Evolutionary conservation across 2,797 vertebrate genomes (phyloP), one percentile per base, ranked within the genome.

Genomic region (Eidolon dupreanum): DNA sequence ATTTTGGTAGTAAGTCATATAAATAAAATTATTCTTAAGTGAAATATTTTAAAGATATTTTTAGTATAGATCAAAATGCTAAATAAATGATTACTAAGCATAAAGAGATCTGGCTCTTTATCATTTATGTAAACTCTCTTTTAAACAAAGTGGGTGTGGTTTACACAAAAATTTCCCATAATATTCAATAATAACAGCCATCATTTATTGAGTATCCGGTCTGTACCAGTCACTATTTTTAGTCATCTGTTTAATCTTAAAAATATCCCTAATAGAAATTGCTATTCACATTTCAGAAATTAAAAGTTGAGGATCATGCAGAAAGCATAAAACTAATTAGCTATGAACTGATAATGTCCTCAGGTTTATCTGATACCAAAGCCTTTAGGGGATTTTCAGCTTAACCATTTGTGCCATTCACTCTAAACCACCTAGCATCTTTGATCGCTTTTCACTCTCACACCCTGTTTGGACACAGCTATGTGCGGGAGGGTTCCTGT

Each of bases 21-120:
- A 57, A 75, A 84, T 73, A 70, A 85, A 95, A 65, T 71, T 79
- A 82, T 78, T 90, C 17, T 81, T 73, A 66, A 81, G 28, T 46
- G 26, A 89, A 84, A 71, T 66, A 78, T 83, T 96, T 91, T 83
- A 78, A 94, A 94, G 38, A 6, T 89, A 20, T 68, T 92, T 96
- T 77, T 79, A 55, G 28, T 83, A 79, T 19, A 81, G n/a, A 90
- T 78, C 22, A 89, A 95, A 92, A 92, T 77, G 49, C 36, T 53
- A 90, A 82, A 77, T 63, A 81, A 93, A 70, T 90, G 43, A 78
- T 51, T 38, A 94, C 8, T 3, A 55, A 71, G 0, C 28, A 41
- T 24, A 66, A 36, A 87, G 20, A 16, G 10, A 20, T 33, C 31
- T 68, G 28, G 15, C 5, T 85, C 22, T 89, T 68, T 75, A 74